phyloP scores from a whole-genome alignment of 2,113 vertebrate genomes.

The Sterrhoptilus dennistouni region DNA sequence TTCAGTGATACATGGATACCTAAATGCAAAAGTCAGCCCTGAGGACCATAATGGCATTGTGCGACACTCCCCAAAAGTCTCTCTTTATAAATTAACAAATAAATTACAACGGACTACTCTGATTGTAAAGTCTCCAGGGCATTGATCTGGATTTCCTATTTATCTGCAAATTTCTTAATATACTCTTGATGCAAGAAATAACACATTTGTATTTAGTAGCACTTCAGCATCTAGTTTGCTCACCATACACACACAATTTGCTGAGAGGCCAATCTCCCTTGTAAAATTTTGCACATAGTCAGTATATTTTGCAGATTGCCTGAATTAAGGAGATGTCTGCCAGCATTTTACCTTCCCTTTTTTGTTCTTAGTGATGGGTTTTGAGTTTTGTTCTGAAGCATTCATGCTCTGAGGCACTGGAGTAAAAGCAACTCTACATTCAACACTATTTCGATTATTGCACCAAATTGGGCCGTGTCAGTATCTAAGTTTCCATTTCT shows the following conservation, averaged over 20 bases:
- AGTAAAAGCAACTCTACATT: neutral
- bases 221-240: neutral
- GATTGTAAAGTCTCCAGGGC: conserved; percentile 28
- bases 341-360: neutral
- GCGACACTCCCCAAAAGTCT: neutral
- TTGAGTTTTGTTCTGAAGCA: neutral
- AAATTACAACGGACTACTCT: neutral
- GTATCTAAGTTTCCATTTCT: neutral
- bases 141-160: conserved; percentile 25
- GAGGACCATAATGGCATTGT: neutral
- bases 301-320: neutral
- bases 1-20: conserved; percentile 26
- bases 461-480: neutral
- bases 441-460: neutral
- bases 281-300: neutral
- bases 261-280: neutral
- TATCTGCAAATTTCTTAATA: neutral
- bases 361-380: neutral
- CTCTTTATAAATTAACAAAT: conserved; percentile 45
- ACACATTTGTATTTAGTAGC: neutral
- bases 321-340: neutral
- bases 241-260: neutral
- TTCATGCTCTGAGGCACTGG: neutral
- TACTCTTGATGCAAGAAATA: neutral
- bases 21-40: conserved; percentile 33